Conservation (phyloP, 2,113 vertebrate species). For the Pelobates fuscus region DNA sequence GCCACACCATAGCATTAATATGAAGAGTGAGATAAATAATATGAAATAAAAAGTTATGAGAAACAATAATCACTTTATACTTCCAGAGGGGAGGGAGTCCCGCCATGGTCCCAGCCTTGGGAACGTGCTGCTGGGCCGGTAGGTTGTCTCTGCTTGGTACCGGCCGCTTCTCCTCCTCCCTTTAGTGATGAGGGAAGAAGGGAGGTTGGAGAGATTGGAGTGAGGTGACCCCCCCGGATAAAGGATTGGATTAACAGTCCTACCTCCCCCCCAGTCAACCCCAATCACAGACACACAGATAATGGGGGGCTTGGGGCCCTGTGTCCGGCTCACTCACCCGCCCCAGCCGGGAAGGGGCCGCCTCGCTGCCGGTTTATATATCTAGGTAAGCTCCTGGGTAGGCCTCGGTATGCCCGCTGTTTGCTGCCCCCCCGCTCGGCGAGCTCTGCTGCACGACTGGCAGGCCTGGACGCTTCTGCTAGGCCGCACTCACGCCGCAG, state of each 20-base stretch:
- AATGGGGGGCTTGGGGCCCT: background rate
- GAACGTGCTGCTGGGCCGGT: background rate
- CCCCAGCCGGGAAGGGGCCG: constrained; percentile 14
- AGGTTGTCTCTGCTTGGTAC: background rate
- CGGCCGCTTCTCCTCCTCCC: background rate
- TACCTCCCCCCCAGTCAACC: background rate
- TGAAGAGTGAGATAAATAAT: no score
- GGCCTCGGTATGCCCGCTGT: background rate
- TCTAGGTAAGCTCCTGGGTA: background rate
- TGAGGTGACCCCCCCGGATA: background rate
- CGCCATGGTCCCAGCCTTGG: constrained; percentile 5
- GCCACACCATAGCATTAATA: no score
- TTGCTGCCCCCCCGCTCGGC: background rate
- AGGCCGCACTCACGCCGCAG: constrained; percentile 47
- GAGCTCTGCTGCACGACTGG: background rate
- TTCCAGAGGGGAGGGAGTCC: background rate
- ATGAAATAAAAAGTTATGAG: no score
- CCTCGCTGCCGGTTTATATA: background rate
- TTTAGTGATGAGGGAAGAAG: background rate
- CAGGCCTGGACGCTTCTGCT: background rate
- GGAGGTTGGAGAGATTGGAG: background rate
- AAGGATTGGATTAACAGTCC: no score
- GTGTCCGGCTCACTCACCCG: constrained; percentile 24
- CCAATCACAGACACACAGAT: background rate
- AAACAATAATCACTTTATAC: background rate